Base-by-base conservation (phyloP, 2,888 invertebrate genomes). In the Harmothoe impar region DNA sequence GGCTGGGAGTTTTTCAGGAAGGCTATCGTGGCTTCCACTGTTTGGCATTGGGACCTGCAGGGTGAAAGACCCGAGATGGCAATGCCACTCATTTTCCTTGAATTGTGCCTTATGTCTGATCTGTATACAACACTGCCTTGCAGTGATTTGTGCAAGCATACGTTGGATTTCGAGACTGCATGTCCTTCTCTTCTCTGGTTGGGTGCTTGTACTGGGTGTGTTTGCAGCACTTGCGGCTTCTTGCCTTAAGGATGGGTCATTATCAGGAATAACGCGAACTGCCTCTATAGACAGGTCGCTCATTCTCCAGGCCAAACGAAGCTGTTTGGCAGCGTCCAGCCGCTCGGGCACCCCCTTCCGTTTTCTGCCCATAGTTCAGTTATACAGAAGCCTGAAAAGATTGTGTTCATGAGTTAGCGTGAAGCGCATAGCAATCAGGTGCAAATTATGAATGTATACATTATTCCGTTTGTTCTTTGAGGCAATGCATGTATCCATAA, bases 261-360 rank as follows among this genome's bases (percentile, higher is more conserved):
- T 91, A 90, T 94, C 93, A 51, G 90, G 78, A 35, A 93, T 89
- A 17, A 93, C 90, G 7, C 92, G 54, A 23, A 92, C 86, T 5
- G 91, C 90, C 1, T 35, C 89, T 56, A 72, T 89, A 52, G 62
- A 91, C 90, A 92, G 91, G 31, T 95, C 95, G 17, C 92, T 62
- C 94, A 95, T 94, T 91, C 94, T 95, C 95, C 95, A 95, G 68
- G 94, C 91, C 89, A 94, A 81, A 77, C 92, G 92, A 89, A 93
- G 92, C 43, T 94, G 92, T 90, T 95, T 94, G 31, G 94, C 94
- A 51, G 93, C 94, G 72, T 93, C 92, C 31, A 92, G 93, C 88
- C 92, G 92, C 52, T 92, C 90, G 31, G 95, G 95, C 5, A 89
- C 91, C 68, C 94, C 92, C 90, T 95, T 95, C 78, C 95, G 92